A percentile compares a stretch with the other conserved stretches of the same genome.
These are phyloP conservation scores for Diadromus collaris DNA, from an alignment of 2,888 invertebrate species.

Conservation along the genomic window DNA sequence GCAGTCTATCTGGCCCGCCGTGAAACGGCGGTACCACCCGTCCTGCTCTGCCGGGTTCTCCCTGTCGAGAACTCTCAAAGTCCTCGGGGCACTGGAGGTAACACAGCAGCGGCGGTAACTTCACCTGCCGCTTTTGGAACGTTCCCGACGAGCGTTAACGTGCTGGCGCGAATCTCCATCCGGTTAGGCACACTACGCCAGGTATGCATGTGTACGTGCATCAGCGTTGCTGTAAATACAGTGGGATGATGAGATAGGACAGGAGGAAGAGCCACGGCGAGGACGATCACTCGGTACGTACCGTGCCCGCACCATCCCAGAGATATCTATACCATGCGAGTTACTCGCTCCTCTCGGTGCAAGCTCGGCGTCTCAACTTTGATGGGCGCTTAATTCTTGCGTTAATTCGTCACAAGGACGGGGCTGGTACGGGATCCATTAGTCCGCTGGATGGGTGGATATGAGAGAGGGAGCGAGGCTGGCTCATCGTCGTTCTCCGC, in stretches of 20 bases:
- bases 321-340: slow-evolving; percentile 13
- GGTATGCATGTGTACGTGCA: slow-evolving; percentile 7
- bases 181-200: slow-evolving; percentile 12
- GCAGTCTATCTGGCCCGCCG: slow-evolving; percentile 29
- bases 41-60: slow-evolving; percentile 15
- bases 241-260: slow-evolving; percentile 17
- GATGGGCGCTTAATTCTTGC: slow-evolving; percentile 61
- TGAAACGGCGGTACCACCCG: slow-evolving; percentile 6
- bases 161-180: slow-evolving; percentile 38
- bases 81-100: slow-evolving; percentile 40
- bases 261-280: slow-evolving; percentile 15
- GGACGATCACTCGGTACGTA: slow-evolving; percentile 40
- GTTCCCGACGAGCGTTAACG: slow-evolving; percentile 40
- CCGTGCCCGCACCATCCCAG: slow-evolving; percentile 2
- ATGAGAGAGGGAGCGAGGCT: slow-evolving; percentile 10
- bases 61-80: slow-evolving; percentile 38
- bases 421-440: slow-evolving; percentile 57
- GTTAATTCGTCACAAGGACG: slow-evolving; percentile 61
- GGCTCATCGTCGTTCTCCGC: neutral
- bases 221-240: slow-evolving; percentile 6
- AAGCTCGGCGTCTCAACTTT: slow-evolving; percentile 55
- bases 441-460: slow-evolving; percentile 52
- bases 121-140: slow-evolving; percentile 43
- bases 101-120: slow-evolving; percentile 38
- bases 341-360: slow-evolving; percentile 30